Conservation (phyloP, 2,113 vertebrate genomes). For the Syngnathus scovelli region DNA sequence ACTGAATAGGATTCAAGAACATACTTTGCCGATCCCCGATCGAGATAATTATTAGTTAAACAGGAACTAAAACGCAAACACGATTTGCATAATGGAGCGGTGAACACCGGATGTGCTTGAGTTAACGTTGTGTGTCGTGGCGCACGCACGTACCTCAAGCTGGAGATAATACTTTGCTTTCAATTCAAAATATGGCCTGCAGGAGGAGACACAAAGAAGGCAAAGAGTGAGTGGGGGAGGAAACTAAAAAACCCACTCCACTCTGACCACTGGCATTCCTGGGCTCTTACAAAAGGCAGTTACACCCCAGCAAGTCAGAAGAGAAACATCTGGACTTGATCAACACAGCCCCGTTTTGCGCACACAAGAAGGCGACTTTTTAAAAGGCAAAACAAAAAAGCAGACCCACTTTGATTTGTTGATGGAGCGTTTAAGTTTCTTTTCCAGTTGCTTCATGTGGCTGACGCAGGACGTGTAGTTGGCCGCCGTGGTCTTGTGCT, state of each 20-base stretch:
- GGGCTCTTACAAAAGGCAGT: slow-evolving; percentile 34
- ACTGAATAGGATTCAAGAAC: neutral
- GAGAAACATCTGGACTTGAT: slow-evolving; percentile 64
- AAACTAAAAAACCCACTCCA: slow-evolving; percentile 43
- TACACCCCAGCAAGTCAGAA: slow-evolving; percentile 34
- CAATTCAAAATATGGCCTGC: slow-evolving; percentile 95
- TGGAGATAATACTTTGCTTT: slow-evolving; percentile 95
- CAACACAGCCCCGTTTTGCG: slow-evolving; percentile 27
- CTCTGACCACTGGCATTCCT: slow-evolving; percentile 58
- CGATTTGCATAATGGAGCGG: neutral
- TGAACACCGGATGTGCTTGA: neutral
- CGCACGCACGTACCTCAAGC: slow-evolving; percentile 83
- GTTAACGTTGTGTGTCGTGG: neutral
- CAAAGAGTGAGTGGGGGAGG: slow-evolving; percentile 4
- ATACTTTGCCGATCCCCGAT: neutral
- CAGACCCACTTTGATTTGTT: slow-evolving; percentile 87
- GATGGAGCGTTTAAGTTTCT: slow-evolving; percentile 91
- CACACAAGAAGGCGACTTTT: neutral
- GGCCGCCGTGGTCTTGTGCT: slow-evolving; percentile 87
- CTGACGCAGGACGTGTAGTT: slow-evolving; percentile 85
- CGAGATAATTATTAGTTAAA: neutral
- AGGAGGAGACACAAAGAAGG: slow-evolving; percentile 48
- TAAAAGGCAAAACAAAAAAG: neutral
- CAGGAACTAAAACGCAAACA: neutral
- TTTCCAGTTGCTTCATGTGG: slow-evolving; percentile 92